Evolutionary conservation across 2,888 invertebrate genomes (phyloP), one percentile per base, ranked within the genome.

Genomic region (Cosmopolites sordidus): DNA sequence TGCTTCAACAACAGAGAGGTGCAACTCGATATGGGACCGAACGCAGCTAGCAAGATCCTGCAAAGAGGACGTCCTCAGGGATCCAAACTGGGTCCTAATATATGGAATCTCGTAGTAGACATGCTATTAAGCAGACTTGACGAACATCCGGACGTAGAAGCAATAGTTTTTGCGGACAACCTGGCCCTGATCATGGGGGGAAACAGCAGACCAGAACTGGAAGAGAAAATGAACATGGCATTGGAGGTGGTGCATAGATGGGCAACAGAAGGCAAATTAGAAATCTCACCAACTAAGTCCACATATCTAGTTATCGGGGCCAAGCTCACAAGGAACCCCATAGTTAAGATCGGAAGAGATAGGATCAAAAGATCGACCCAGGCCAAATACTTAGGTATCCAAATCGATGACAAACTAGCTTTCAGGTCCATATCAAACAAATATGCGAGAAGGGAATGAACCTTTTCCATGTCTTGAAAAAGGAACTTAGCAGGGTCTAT

Each of bases 1-100:
- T 51, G 46, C 18, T 18, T 51, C n/a, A 39, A 16, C 5, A 27
- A 51, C 37, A 43, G 43, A 22, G n/a, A n/a, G n/a, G n/a, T n/a
- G n/a, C n/a, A n/a, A n/a, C n/a, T n/a, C n/a, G n/a, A n/a, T n/a
- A n/a, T n/a, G n/a, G n/a, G n/a, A n/a, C n/a, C n/a, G n/a, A n/a
- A n/a, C n/a, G n/a, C n/a, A n/a, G n/a, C n/a, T n/a, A n/a, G n/a
- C n/a, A 43, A 3, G 16, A n/a, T n/a, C 2, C 9, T 45, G 22
- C 15, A 14, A 9, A 45, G 16, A 16, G 45, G 37, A 2, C 33
- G 45, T 15, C 45, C 45, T 8, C 45, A 45, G 15, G 37, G 45
- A 27, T 27, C 43, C 16, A 41, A 41, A 16, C 16, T 41, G 11
- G 41, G 41, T 5, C 41, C 41, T 15, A 16, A 16, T 11, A 8